Evolutionary conservation across 2,113 vertebrate species (phyloP).

Genomic region (Ctenodactylus gundi): DNA sequence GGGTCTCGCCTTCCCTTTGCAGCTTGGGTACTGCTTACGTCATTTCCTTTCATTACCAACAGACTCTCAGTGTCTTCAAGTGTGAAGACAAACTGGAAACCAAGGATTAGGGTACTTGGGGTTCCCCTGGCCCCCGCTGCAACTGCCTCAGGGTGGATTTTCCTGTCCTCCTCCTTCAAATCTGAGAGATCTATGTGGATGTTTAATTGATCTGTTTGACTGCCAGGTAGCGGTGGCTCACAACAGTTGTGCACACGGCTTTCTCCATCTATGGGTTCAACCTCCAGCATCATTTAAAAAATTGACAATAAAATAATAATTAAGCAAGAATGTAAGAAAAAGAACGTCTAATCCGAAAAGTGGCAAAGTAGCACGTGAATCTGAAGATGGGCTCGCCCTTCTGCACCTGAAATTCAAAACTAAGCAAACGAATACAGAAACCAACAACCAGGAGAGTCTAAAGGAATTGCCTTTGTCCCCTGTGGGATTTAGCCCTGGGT

Average conservation of each 20-base stretch:
- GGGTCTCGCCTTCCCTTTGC: rapidly evolving
- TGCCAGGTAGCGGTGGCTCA: background rate
- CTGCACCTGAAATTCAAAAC: background rate
- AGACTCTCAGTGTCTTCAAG: background rate
- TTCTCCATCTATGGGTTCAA: background rate
- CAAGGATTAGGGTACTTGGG: background rate
- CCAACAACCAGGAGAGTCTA: background rate
- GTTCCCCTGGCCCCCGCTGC: background rate
- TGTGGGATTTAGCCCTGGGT: background rate
- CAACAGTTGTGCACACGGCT: background rate
- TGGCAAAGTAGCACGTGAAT: background rate
- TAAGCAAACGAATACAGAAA: background rate
- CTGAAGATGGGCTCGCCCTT: background rate
- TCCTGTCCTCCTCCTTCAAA: background rate
- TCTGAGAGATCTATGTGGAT: background rate
- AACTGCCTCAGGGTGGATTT: background rate
- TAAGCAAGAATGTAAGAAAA: background rate
- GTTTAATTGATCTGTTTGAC: background rate
- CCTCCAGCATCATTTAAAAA: background rate
- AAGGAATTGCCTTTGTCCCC: background rate
- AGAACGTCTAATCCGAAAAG: no score
- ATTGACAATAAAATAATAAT: background rate
- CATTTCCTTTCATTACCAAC: background rate
- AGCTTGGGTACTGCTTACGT: background rate
- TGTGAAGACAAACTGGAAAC: background rate